A percentile compares a stretch with the other conserved stretches of the same genome.
These are phyloP conservation scores for Lasioglossum vierecki DNA, from an alignment of 2,888 invertebrate genomes.

Conservation along the genomic window DNA sequence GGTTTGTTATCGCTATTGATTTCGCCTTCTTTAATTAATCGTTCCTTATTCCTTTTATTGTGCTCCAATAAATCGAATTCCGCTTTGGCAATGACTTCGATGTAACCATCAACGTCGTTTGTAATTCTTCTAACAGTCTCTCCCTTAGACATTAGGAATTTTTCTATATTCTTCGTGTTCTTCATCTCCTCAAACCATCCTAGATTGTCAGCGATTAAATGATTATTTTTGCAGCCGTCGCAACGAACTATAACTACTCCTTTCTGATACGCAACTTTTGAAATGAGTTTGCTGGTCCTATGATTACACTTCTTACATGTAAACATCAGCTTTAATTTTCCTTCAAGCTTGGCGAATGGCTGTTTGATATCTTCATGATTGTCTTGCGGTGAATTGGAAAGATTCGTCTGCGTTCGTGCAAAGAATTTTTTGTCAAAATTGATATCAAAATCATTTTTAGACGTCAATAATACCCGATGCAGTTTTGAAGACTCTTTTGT, in stretches of 20 bases:
- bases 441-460: neutral
- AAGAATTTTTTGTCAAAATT: neutral
- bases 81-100: slow-evolving; percentile 80
- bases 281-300: slow-evolving; percentile 91
- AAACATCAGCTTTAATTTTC: slow-evolving; percentile 90
- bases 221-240: slow-evolving; percentile 93
- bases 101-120: slow-evolving; percentile 84
- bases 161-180: slow-evolving; percentile 94
- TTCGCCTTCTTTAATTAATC: slow-evolving; percentile 13
- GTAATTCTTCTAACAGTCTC: slow-evolving; percentile 88
- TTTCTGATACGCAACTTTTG: slow-evolving; percentile 92
- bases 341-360: slow-evolving; percentile 82
- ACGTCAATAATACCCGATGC: neutral
- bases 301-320: slow-evolving; percentile 95
- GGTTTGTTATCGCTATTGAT: slow-evolving; percentile 20
- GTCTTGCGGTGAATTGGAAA: neutral
- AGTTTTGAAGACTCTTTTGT: neutral
- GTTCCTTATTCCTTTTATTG: slow-evolving; percentile 65
- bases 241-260: slow-evolving; percentile 97
- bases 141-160: slow-evolving; percentile 94
- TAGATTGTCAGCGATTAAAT: slow-evolving; percentile 97
- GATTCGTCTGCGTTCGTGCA: neutral
- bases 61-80: slow-evolving; percentile 30
- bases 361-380: slow-evolving; percentile 30
- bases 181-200: slow-evolving; percentile 94